A percentile compares a stretch with the other conserved stretches of the same genome.
phyloP scores from a whole-genome alignment of 2,113 vertebrate species.

The Apodemus sylvaticus region DNA sequence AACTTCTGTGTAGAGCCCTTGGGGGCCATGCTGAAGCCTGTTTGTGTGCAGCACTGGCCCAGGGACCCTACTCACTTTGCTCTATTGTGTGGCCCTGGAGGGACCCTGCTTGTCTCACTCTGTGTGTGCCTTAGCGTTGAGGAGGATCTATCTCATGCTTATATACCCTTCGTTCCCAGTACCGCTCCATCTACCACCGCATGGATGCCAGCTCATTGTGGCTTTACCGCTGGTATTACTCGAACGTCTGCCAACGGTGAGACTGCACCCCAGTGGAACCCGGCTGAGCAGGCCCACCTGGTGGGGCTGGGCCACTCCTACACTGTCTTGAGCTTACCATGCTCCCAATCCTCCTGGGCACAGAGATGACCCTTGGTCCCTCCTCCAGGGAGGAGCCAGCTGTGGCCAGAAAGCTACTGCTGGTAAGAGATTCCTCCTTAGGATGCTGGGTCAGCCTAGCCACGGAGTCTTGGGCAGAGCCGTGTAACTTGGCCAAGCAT shows the following conservation, averaged over 20 bases:
- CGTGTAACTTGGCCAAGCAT: accelerated
- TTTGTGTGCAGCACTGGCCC: accelerated
- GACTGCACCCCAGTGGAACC: not conserved
- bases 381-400: not conserved
- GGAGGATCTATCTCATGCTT: not conserved
- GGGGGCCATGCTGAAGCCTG: not conserved
- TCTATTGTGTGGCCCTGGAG: not conserved
- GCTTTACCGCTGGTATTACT: constrained; percentile 96
- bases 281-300: accelerated
- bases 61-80: not conserved
- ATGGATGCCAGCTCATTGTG: constrained; percentile 90
- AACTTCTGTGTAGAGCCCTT: not conserved
- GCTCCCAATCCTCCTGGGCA: not conserved
- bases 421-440: not conserved
- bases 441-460: accelerated
- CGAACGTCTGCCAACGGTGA: constrained; percentile 93
- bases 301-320: not conserved
- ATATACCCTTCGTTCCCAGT: constrained; percentile 83
- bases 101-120: not conserved
- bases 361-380: accelerated
- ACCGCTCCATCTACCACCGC: constrained; percentile 96
- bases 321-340: not conserved
- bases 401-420: not conserved
- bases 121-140: too few species aligned
- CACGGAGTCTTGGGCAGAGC: accelerated